Evolutionary conservation across 2,888 invertebrate genomes (phyloP), one percentile per base, ranked within the genome.

Genomic region (Eristalis tenax): DNA sequence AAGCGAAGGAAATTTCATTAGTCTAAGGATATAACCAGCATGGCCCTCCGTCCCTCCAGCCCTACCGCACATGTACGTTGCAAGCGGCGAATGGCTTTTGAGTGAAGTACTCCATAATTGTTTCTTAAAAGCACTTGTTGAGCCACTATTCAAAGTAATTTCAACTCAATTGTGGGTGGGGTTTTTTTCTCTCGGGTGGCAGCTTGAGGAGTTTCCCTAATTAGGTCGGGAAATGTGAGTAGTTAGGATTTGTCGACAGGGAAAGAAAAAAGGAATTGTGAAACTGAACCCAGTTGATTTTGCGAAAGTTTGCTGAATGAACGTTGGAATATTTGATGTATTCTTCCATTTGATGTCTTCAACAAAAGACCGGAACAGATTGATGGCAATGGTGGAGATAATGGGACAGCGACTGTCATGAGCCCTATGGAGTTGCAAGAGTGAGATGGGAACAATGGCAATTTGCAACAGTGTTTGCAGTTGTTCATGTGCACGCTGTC

Each of bases 1-100:
- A 40, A 71, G 56, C 32, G 71, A 32, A 59, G 80, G 66, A 13
- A 73, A 68, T 61, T 61, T 63, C 22, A 40, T 73, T 57, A 73
- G 65, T 65, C 13, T 73, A 79, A 73, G 59, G 40, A 66, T 66
- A 66, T 43, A 59, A 18, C 50, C 18, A n/a, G 18, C n/a, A 4
- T 8, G 38, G 35, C 59, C 59, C 28, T 28, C 50, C 43, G 2
- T 5, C 32, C 32, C 32, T 5, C 43, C 28, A 28, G 23, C 22
- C 43, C 32, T 57, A 40, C n/a, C 1, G 5, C 50, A 15, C 5
- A 15, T 5, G 38, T 43, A 13, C n/a, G n/a, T 50, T 50, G 18
- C 50, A 50, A 18, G n/a, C 50, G 50, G 18, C 50, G 50, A 50
- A 50, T 50, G 18, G 50, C 50, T 50, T 50, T 50, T 50, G 50